Evolutionary conservation across 2,888 invertebrate genomes (phyloP), one percentile per base, ranked within the genome.

Genomic region (Xylota sylvarum): DNA sequence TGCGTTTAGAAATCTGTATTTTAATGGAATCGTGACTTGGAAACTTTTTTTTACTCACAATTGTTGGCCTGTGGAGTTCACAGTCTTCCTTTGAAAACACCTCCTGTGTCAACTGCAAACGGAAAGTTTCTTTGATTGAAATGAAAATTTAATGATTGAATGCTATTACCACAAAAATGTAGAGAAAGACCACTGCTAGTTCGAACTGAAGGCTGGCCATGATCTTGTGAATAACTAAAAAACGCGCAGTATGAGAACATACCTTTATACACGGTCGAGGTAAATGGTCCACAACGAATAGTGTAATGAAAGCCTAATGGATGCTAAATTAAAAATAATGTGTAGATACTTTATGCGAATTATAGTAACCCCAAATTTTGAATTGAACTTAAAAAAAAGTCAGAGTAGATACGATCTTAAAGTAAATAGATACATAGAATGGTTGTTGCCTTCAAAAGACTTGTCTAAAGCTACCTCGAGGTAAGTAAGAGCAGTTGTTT

Each of bases 41-140:
- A 30, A 43, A 14, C 23, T 58, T 27, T 40, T 9, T 23, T 37
- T 10, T 37, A 17, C 58, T 85, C 37, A 90, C 90, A 89, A 90
- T 90, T 0, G 90, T 88, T 0, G 88, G 70, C 5, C 87, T 81
- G 58, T 89, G 84, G 0, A 89, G 65, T n/a, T 90, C 90, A 50
- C 91, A 90, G 35, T 89, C 90, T 60, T 88, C 81, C 30, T 19
- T 50, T 6, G 89, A 88, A 1, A 74, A 56, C 0, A 46, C 58
- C 5, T 46, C 87, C 9, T 10, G 40, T 7, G n/a, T 19, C 3
- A 55, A n/a, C 48, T 56, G 50, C 5, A 14, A 23, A n/a, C 14
- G 35, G 35, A 17, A 50, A 27, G n/a, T n/a, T 56, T 30, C 14
- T 2, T 50, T 7, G 12, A 35, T 46, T 12, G 12, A 48, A 32